Evolutionary conservation across 1,140 invertebrate genomes (phyloP).

Genomic region (Chionoecetes opilio): DNA sequence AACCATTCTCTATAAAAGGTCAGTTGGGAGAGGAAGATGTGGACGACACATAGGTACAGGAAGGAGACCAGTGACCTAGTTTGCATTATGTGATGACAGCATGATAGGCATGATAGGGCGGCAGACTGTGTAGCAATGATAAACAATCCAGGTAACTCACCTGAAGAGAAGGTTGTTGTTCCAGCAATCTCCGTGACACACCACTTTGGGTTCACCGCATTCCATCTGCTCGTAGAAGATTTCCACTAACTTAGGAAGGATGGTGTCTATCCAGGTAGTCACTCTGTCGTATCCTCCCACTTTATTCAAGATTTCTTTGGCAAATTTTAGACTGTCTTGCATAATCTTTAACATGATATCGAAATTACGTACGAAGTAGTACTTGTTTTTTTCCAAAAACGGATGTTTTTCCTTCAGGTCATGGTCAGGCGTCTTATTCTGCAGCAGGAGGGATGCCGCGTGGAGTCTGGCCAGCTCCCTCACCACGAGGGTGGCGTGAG

Average conservation of each 20-base stretch:
- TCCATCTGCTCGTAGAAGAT: not conserved
- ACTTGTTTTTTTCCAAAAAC: not conserved
- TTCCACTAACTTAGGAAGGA: not conserved
- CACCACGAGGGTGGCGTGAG: conserved; percentile 57
- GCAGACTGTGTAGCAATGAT: too few species aligned
- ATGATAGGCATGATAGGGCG: too few species aligned
- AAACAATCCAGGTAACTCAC: not conserved
- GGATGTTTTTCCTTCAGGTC: not conserved
- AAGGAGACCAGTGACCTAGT: too few species aligned
- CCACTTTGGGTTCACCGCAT: not conserved
- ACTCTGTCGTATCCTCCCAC: conserved; percentile 38
- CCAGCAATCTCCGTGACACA: conserved; percentile 62
- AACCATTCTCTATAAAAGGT: too few species aligned
- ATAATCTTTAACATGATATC: not conserved
- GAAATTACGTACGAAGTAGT: not conserved
- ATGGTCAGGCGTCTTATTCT: not conserved
- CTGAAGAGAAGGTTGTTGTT: conserved; percentile 67
- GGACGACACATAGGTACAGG: too few species aligned
- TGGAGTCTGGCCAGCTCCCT: conserved; percentile 56
- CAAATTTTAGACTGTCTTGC: not conserved
- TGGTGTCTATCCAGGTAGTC: conserved; percentile 7
- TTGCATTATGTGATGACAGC: too few species aligned
- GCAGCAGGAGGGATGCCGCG: conserved; percentile 58
- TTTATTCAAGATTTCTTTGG: not conserved
- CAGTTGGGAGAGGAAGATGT: too few species aligned